A percentile compares a stretch with the other conserved stretches of the same genome.
Conservation (phyloP, 2,113 vertebrate genomes). For the Hystrix brachyura region DNA sequence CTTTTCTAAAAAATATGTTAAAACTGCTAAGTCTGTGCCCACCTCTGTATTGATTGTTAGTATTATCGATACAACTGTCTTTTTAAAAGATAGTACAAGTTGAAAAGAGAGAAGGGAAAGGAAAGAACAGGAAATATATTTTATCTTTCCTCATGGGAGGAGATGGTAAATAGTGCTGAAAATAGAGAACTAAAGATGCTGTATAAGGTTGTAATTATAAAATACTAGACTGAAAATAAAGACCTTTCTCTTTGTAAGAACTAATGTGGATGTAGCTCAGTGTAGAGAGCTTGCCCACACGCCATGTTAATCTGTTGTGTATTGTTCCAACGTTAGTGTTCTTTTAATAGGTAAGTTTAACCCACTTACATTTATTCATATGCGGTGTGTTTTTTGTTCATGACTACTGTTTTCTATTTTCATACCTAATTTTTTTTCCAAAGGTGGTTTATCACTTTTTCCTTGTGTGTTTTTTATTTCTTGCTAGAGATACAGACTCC, state of each 20-base stretch:
- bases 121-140: neutral
- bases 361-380: neutral
- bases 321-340: neutral
- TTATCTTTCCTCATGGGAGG: neutral
- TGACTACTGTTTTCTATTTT: neutral
- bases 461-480: neutral
- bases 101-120: neutral
- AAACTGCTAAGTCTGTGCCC: neutral
- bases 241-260: neutral
- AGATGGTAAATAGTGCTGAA: constrained; percentile 22
- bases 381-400: neutral
- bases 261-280: neutral
- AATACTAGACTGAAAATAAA: constrained; percentile 9
- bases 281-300: neutral
- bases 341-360: neutral
- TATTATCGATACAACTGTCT: neutral
- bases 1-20: constrained; percentile 5
- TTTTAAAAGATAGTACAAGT: neutral
- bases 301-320: neutral
- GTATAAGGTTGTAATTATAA: neutral
- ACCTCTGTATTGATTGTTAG: neutral
- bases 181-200: neutral
- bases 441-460: neutral
- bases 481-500: neutral
- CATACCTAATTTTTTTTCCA: neutral